Base-by-base conservation (phyloP, 2,797 vertebrate genomes). In the Glossophaga mutica region DNA sequence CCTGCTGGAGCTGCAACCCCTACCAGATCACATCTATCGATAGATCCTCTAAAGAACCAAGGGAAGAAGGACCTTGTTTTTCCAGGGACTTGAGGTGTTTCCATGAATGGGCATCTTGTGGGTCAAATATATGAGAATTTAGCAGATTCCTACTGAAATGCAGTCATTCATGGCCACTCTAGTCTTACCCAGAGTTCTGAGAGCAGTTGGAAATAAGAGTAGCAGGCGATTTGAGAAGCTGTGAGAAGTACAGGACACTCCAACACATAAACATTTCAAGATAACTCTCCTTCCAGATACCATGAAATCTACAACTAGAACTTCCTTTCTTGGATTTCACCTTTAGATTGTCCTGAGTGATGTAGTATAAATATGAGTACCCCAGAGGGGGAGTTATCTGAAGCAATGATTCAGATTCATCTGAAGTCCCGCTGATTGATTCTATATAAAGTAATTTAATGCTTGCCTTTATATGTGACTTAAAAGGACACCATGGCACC, bases 391-490 rank as follows among this genome's bases (percentile, higher is more conserved):
- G 11, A 22, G 22, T 68, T 16, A 77, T 88, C 32, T 73, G 59
- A 95, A 90, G 37, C 26, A 91, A 55, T 48, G 57, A 50, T 37
- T 90, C 52, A 55, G 21, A 55, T 55, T 55, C 52, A 55, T 55
- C 7, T 22, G 21, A 92, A 87, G 19, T 11, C 52, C 37, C 48
- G 5, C 42, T 32, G 11, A 52, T 67, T 32, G 11, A 52, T 67
- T 59, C 59, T 59, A 52, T 59, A 42, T 81, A n/a, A 87, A 37
- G 50, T 62, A 84, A 87, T 79, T 83, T 86, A 85, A 29, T 19
- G 4, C 32, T 85, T 87, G 71, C 24, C 37, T 52, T 95, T 82
- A 93, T 91, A 89, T 96, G 50, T 92, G 59, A 73, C 12, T 88
- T 95, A 84, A 85, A 85, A 88, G 42, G 19, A 37, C 22, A 85